Evolutionary conservation across 2,797 vertebrate genomes (phyloP), one percentile per base, ranked within the genome.

Genomic region (Cuculus canorus): DNA sequence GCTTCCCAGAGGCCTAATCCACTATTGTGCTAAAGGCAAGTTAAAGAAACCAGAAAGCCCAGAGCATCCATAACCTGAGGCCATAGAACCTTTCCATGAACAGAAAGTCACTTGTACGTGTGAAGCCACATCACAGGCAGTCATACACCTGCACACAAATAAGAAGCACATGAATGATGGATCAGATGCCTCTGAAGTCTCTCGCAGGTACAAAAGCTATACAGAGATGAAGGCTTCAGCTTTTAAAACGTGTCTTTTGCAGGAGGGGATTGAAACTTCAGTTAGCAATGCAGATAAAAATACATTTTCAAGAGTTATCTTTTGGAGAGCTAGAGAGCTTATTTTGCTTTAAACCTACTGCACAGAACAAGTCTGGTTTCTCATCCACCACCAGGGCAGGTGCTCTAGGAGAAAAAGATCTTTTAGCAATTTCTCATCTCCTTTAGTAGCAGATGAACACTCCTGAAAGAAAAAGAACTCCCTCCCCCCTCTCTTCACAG

Each of bases 41-140:
- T 18, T 73, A 63, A 33, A 81, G 59, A 57, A 32, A 28, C 7
- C 52, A 39, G 41, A 13, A 57, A 13, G 27, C 4, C 23, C 72
- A 17, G 68, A 70, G 13, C 4, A 17, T 0, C 9, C 0, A 0
- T 6, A 3, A 17, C 24, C 1, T 2, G 47, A 56, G 35, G 45
- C 45, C 81, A 53, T 37, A 9, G 8, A 7, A 23, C 25, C 35
- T 10, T 43, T 59, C 43, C 33, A 24, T 4, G 7, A 14, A 3
- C 4, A 33, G 28, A 5, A 52, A 35, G 47, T 11, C 70, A 3
- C 19, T 25, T 2, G 13, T 7, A 6, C 3, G 32, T 8, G 35
- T 21, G 39, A 35, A 65, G 18, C 25, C 23, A 4, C 33, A 5
- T 4, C 54, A 2, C 1, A 2, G 27, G 41, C 53, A 45, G n/a